These are phyloP conservation scores for Nyctereutes procyonoides DNA, from an alignment of 2,113 vertebrate genomes.

Conservation along the genomic window DNA sequence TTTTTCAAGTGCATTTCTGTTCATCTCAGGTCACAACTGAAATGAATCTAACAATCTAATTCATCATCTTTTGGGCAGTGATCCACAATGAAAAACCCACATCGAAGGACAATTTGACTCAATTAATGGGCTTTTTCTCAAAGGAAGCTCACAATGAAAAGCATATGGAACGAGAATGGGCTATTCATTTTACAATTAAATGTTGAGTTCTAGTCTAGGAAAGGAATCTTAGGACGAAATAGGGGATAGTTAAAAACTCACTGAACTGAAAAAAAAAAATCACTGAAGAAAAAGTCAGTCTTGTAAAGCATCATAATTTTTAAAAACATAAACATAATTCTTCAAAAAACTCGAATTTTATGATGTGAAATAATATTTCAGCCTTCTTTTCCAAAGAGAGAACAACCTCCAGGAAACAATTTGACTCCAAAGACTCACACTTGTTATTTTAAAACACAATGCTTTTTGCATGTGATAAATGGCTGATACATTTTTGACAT, in stretches of 20 bases:
- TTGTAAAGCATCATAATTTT: background rate
- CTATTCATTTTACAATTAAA: conserved; percentile 79
- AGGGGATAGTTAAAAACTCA: background rate
- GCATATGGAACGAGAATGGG: conserved; percentile 77
- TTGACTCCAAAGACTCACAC: conserved; percentile 45
- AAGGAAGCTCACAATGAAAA: conserved; percentile 82
- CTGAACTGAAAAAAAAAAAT: background rate
- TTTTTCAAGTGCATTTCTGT: conserved; percentile 76
- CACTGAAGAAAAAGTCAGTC: background rate
- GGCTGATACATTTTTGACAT: conserved; percentile 70
- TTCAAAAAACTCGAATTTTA: background rate
- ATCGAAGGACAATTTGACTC: conserved; percentile 83
- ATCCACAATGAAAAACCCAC: conserved; percentile 80
- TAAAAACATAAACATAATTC: background rate
- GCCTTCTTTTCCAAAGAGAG: background rate
- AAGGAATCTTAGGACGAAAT: background rate
- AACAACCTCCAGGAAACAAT: conserved; percentile 56
- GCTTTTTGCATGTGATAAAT: conserved; percentile 55
- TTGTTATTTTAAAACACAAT: conserved; percentile 54
- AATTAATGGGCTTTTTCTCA: conserved; percentile 82
- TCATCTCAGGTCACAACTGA: conserved; percentile 76
- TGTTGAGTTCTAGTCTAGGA: conserved; percentile 42
- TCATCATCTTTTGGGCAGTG: conserved; percentile 83
- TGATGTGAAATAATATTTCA: background rate
- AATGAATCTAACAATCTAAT: conserved; percentile 82